A percentile compares a stretch with the other conserved stretches of the same genome.
phyloP scores from a whole-genome alignment of 2,888 invertebrate species.

The Leptopilina syphax region DNA sequence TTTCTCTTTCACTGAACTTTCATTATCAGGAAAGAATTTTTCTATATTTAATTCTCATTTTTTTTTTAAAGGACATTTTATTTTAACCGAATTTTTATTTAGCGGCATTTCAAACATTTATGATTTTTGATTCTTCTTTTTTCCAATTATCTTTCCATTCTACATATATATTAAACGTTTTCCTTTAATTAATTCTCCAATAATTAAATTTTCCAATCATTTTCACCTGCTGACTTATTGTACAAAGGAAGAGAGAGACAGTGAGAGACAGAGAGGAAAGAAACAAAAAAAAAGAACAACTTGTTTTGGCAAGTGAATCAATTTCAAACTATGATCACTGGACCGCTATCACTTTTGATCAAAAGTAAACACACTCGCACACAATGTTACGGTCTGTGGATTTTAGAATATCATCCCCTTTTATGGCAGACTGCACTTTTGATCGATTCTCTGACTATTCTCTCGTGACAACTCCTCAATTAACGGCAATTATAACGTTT shows the following conservation, averaged over 20 bases:
- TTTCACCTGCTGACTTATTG: not conserved
- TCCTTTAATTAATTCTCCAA: no score
- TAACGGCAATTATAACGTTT: not conserved
- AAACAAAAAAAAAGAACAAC: constrained; percentile 22
- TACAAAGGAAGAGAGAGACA: no score
- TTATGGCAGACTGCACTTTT: constrained; percentile 22
- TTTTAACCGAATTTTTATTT: no score
- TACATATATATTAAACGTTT: no score
- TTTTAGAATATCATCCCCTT: constrained; percentile 33
- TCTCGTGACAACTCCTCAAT: not conserved
- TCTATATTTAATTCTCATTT: no score
- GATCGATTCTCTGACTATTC: not conserved
- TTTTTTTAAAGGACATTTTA: no score
- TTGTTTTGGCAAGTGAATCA: constrained; percentile 3
- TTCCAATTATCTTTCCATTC: no score
- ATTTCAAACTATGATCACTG: constrained; percentile 22
- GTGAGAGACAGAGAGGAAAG: constrained; percentile 25
- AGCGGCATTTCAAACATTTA: no score
- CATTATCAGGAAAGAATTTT: no score
- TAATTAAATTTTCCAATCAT: constrained; percentile 30
- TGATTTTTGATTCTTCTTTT: no score
- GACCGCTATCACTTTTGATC: constrained; percentile 33
- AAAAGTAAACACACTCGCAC: not conserved
- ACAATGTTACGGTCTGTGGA: constrained; percentile 18
- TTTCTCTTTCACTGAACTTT: no score